A percentile compares a stretch with the other conserved stretches of the same genome.
These are phyloP conservation scores for Dipodomys ordii DNA, from an alignment of 2,113 vertebrate genomes.

Conservation along the genomic window DNA sequence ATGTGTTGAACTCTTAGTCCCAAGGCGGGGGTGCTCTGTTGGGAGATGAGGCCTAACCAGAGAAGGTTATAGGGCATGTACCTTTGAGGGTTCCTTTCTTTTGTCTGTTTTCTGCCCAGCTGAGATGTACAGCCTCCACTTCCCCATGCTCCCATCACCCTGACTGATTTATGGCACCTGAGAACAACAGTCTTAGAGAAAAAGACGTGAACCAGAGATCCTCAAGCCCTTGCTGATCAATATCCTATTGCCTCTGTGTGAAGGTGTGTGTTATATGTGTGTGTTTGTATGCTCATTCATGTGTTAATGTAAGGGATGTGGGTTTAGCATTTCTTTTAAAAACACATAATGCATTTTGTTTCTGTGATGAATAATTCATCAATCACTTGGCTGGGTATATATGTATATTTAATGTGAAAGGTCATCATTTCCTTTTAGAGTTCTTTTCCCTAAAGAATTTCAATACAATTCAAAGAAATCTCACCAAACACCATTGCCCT, in stretches of 20 bases:
- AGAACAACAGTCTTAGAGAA: not conserved
- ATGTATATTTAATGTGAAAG: slow-evolving; percentile 48
- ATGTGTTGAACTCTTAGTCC: no score
- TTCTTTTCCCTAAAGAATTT: not conserved
- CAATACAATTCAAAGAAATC: slow-evolving; percentile 43
- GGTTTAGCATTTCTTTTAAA: not conserved
- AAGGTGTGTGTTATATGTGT: not conserved
- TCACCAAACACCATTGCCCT: not conserved
- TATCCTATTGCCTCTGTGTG: not conserved
- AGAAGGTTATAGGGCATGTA: no score
- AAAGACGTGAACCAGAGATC: not conserved
- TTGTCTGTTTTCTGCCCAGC: no score
- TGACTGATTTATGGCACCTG: not conserved
- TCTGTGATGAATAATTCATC: slow-evolving; percentile 59
- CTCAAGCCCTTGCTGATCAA: not conserved
- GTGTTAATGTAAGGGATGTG: not conserved
- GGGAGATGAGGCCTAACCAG: no score
- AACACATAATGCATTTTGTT: slow-evolving; percentile 18
- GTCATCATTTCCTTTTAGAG: not conserved
- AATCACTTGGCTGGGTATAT: not conserved
- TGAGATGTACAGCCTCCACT: no score
- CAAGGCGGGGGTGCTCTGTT: no score
- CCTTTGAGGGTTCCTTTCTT: no score
- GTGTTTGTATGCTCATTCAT: not conserved
- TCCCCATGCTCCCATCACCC: no score